Base-by-base conservation (phyloP, 2,797 vertebrate genomes). In the Mus spretus region DNA sequence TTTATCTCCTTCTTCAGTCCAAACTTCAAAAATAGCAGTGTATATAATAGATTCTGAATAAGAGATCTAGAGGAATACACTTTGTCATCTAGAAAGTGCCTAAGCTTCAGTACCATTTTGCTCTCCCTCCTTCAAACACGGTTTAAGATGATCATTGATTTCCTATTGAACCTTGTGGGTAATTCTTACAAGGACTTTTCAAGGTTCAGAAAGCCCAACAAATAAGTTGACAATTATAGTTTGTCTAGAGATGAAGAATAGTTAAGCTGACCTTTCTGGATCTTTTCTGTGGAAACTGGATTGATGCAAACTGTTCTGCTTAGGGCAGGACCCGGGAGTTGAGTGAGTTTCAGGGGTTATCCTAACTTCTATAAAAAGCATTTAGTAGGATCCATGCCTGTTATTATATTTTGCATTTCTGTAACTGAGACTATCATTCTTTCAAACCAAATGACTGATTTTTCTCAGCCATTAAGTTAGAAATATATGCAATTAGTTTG, bases 401-500 rank as follows among this genome's bases (percentile, higher is more conserved):
- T 81, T 4, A 50, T 95, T 94, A 7, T 53, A 83, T 84, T 85
- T 37, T 93, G 34, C 91, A 81, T 88, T 93, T 90, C 53, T 85
- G 65, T 80, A 90, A 84, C 89, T 91, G 17, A 88, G 40, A 89
- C 55, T 65, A 79, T 8, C 1, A 93, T 91, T 92, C 94, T 92
- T 96, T 96, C 72, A 67, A 20, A 81, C 19, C 14, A 95, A 93
- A 75, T 95, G 15, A 92, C 34, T 3, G 20, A 67, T 92, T 97
- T 96, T 78, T 96, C 34, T 91, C 40, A 95, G 74, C 19, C 4
- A 26, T 44, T 59, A n/a, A 57, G 20, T 94, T 91, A 94, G 92
- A 90, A 91, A 74, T 93, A 4, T 91, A 1, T 93, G 28, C n/a
- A 86, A 26, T 97, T 94, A 92, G 26, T 85, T 91, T 88, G 65